Conservation (phyloP, 2,113 vertebrate species). For the Corythoichthys intestinalis region DNA sequence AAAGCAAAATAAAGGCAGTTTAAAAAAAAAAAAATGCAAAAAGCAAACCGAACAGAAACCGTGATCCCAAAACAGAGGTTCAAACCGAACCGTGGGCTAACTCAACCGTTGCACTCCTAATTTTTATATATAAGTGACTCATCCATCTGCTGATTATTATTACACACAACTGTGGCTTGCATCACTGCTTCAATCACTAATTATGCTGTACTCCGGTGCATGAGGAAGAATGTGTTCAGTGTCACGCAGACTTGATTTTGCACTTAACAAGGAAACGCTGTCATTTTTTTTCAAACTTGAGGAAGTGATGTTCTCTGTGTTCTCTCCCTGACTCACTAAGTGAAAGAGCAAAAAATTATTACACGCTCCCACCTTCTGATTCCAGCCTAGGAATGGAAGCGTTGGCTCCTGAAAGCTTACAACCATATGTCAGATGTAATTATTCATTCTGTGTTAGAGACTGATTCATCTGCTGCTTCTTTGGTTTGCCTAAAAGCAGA, state of each 20-base stretch:
- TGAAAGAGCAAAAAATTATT: conserved; percentile 6
- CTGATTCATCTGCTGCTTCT: background rate
- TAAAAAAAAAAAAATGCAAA: too few relatives aligned
- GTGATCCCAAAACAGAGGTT: too few relatives aligned
- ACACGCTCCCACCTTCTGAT: background rate
- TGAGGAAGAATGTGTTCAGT: conserved; percentile 18
- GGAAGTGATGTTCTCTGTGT: conserved; percentile 11
- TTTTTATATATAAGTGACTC: background rate
- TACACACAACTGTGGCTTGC: background rate
- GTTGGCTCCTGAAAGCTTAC: background rate
- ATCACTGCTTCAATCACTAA: conserved; percentile 41
- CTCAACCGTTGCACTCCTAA: too few relatives aligned
- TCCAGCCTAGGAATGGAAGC: background rate
- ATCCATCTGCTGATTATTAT: background rate
- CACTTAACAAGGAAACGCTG: conserved; percentile 32
- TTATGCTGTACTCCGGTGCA: conserved; percentile 36
- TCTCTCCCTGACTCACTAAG: conserved; percentile 45
- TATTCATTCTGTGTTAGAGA: background rate
- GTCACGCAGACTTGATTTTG: conserved; percentile 51
- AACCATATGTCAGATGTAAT: background rate
- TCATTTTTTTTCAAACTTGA: conserved; percentile 39
- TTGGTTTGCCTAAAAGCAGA: background rate
- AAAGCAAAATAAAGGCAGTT: too few relatives aligned
- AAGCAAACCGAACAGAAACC: too few relatives aligned
- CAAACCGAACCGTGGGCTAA: too few relatives aligned